Conservation (phyloP, 2,113 vertebrate species). For the Cyphomyrus discorhynchus region DNA sequence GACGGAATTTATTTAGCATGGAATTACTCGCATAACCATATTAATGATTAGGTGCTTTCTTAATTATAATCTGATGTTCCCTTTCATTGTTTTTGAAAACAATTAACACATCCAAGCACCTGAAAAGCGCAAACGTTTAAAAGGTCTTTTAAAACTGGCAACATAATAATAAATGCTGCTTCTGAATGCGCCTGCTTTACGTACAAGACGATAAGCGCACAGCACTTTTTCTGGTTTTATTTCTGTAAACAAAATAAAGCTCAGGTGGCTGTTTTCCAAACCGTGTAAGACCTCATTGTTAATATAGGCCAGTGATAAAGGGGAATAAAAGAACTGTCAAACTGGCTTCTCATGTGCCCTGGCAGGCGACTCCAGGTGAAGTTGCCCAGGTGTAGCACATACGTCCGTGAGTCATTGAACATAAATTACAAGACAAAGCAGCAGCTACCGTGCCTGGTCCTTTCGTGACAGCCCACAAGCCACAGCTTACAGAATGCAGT, state of each 20-base stretch:
- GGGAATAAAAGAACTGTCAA: neutral
- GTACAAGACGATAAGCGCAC: neutral
- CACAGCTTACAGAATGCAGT: conserved; percentile 20
- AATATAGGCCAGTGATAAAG: neutral
- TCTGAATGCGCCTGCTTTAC: neutral
- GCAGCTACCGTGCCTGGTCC: neutral
- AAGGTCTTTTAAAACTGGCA: neutral
- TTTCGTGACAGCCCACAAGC: conserved; percentile 21
- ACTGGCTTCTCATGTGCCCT: conserved; percentile 26
- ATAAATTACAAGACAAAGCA: neutral
- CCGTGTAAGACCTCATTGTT: neutral
- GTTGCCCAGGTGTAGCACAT: conserved; percentile 12
- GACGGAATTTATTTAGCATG: neutral
- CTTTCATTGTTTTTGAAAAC: neutral
- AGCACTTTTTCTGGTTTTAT: neutral
- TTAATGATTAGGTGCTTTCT: neutral
- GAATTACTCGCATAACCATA: neutral
- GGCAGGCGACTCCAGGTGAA: conserved; percentile 23
- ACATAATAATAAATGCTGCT: neutral
- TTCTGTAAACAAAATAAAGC: neutral
- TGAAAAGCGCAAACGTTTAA: neutral
- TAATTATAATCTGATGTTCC: neutral
- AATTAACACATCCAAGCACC: neutral
- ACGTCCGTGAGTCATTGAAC: conserved; percentile 20
- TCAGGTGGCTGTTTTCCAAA: neutral